phyloP scores from a whole-genome alignment of 2,797 vertebrate genomes.

The Poecilia picta region DNA sequence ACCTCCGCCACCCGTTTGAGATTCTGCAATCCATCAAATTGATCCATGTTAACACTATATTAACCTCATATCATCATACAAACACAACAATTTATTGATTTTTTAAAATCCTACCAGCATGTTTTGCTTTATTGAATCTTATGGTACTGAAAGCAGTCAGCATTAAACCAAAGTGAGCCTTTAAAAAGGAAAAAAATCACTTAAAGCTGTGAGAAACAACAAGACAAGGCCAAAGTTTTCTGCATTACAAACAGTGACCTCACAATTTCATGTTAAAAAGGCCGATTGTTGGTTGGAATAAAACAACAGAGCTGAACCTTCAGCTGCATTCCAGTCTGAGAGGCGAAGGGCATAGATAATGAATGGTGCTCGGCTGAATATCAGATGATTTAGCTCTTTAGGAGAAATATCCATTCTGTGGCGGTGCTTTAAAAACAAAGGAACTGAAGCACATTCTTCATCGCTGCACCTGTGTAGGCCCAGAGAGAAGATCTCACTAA shows the following conservation, averaged over 20 bases:
- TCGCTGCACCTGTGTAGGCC: slow-evolving; percentile 34
- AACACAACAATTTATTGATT: not conserved
- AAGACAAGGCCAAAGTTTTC: not conserved
- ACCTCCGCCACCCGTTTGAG: slow-evolving; percentile 97
- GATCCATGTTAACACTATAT: not conserved
- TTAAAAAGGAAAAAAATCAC: not conserved
- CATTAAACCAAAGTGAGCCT: not conserved
- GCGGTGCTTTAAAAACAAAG: slow-evolving; percentile 41
- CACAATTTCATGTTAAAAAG: slow-evolving; percentile 18
- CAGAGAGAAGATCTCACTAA: slow-evolving; percentile 11
- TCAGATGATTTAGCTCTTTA: slow-evolving; percentile 38
- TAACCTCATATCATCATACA: not conserved
- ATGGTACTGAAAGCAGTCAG: not conserved
- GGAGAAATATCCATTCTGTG: slow-evolving; percentile 37
- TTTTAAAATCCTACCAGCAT: not conserved
- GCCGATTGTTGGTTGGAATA: slow-evolving; percentile 15
- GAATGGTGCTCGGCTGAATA: slow-evolving; percentile 16
- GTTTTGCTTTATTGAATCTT: not conserved
- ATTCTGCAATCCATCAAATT: slow-evolving; percentile 80
- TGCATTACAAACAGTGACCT: not conserved
- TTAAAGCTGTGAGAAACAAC: not conserved
- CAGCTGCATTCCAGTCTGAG: slow-evolving; percentile 25
- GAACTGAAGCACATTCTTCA: slow-evolving; percentile 47
- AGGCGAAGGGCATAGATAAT: slow-evolving; percentile 41
- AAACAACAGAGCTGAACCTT: slow-evolving; percentile 37